Evolutionary conservation across 2,797 vertebrate genomes (phyloP), one percentile per base, ranked within the genome.

Genomic region (Ptychadena robeensis): DNA sequence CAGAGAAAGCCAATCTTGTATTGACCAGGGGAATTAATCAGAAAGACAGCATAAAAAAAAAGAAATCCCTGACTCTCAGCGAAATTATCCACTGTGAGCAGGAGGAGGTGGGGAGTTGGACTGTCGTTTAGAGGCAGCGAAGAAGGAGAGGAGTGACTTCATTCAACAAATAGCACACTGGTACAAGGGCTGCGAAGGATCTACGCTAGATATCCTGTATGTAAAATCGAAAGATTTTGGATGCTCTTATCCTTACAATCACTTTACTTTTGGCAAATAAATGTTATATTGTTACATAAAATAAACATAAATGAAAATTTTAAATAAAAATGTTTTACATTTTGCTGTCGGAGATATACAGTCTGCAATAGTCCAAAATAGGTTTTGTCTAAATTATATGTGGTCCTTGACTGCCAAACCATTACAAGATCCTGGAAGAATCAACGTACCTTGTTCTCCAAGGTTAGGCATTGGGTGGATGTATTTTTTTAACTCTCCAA

Each of bases 1-100:
- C 72, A 76, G 65, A 28, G 78, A 80, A 75, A 80, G 83, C 78
- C 83, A 85, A 81, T 85, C 78, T 85, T 80, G 68, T 81, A 85
- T 85, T 85, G 83, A 85, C 83, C 73, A 64, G 66, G 82, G 70
- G 83, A 81, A 86, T 86, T 83, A 80, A 84, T 85, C 87, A 80
- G 80, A 75, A 80, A 82, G 87, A 83, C 66, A 85, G 75, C 48
- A 32, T 10, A 86, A 83, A 82, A 73, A 80, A 53, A 38, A 38
- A 38, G 37, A 5, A 53, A 53, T 22, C 38, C 37, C 44, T 69
- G 69, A 70, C 82, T 81, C 74, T 85, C 83, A 83, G 86, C 78
- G 22, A 77, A 79, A 65, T 81, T 81, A 64, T 75, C 81, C 76
- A 59, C 65, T 77, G 28, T 11, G 53, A 80, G 82, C 31, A 28